Conservation (phyloP, 2,888 invertebrate genomes). For the Ommatoiulus sabulosus region DNA sequence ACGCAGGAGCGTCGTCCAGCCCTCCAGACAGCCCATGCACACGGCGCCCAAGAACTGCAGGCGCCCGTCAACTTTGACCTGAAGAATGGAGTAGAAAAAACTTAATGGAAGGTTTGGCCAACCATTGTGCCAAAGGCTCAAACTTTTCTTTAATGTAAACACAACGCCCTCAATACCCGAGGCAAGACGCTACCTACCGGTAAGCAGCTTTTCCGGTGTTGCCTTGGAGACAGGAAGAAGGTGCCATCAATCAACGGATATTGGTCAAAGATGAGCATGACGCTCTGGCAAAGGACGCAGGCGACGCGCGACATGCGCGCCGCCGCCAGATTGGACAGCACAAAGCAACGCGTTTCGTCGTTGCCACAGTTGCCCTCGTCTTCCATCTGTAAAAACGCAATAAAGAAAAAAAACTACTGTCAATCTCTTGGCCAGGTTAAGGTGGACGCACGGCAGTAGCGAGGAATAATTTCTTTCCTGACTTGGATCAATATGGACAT, state of each 20-base stretch:
- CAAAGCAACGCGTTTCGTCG: conserved; percentile 96
- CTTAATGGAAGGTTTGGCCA: no score
- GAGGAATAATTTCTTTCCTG: no score
- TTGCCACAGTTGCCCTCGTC: conserved; percentile 99
- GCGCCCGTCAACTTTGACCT: conserved; percentile 90
- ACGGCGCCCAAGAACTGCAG: conserved; percentile 92
- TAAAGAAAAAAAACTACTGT: not conserved
- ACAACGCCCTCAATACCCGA: no score
- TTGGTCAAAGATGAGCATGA: conserved; percentile 93
- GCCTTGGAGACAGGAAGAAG: conserved; percentile 95
- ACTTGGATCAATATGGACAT: no score
- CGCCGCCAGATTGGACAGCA: conserved; percentile 92
- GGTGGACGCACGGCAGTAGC: no score
- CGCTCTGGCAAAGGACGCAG: conserved; percentile 88
- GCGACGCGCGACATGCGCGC: conserved; percentile 87
- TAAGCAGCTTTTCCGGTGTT: conserved; percentile 87
- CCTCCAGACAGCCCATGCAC: conserved; percentile 94
- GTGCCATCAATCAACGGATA: conserved; percentile 98
- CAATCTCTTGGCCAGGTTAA: no score
- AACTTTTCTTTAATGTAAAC: no score
- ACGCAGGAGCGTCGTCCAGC: conserved; percentile 75
- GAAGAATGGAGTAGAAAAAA: no score
- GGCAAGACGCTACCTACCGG: conserved; percentile 75
- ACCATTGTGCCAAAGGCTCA: no score
- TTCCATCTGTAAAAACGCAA: conserved; percentile 79